These are phyloP conservation scores for Teleiodes luculella DNA, from an alignment of 2,888 invertebrate species.

Conservation along the genomic window DNA sequence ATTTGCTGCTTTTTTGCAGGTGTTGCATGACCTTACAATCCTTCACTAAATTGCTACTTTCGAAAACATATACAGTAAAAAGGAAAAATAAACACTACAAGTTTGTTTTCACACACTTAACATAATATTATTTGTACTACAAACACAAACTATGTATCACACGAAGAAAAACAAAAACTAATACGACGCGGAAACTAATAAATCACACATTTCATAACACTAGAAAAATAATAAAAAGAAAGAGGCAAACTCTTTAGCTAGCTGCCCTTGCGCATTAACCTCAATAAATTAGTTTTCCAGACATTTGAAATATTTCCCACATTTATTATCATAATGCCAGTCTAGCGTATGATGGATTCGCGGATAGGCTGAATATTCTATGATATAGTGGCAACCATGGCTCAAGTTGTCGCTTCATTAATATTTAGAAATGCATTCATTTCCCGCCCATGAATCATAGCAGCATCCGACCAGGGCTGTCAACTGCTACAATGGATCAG, in stretches of 20 bases:
- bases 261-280: constrained; percentile 22
- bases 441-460: constrained; percentile 60
- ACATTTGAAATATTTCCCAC: constrained; percentile 32
- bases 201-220: too few species aligned
- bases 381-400: constrained; percentile 36
- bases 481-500: background rate
- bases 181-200: too few species aligned
- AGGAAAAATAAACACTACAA: too few species aligned
- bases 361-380: constrained; percentile 29
- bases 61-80: too few species aligned
- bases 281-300: constrained; percentile 27
- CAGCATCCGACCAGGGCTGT: constrained; percentile 22
- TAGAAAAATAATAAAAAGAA: background rate
- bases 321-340: constrained; percentile 32
- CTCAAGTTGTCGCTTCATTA: constrained; percentile 36
- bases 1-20: too few species aligned
- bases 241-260: background rate
- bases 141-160: too few species aligned
- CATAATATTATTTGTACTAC: too few species aligned
- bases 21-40: too few species aligned
- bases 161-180: too few species aligned
- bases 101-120: too few species aligned
- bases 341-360: constrained; percentile 32
- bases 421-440: constrained; percentile 51
- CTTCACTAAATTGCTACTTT: too few species aligned